Evolutionary conservation across 2,888 invertebrate genomes (phyloP).

Genomic region (Caenorhabditis zanzibari): DNA sequence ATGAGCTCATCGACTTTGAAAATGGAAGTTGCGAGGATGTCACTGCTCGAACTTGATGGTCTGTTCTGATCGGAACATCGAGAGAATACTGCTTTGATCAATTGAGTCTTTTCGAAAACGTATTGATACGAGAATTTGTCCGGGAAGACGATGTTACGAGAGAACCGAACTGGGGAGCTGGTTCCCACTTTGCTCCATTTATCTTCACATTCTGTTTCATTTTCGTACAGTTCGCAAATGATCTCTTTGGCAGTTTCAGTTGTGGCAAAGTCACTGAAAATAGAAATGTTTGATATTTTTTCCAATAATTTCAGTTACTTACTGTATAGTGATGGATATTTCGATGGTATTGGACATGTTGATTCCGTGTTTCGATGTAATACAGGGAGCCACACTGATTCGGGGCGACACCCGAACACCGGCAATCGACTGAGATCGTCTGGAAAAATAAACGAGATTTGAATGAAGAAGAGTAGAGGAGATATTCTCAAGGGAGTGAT

Average conservation of each 20-base stretch:
- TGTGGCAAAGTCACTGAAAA: slow-evolving; percentile 59
- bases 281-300: background rate
- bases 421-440: slow-evolving; percentile 68
- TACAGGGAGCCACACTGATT: slow-evolving; percentile 54
- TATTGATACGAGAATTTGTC: slow-evolving; percentile 72
- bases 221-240: slow-evolving; percentile 66
- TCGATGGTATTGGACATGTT: slow-evolving; percentile 66
- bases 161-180: slow-evolving; percentile 56
- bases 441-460: slow-evolving; percentile 52
- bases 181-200: slow-evolving; percentile 65
- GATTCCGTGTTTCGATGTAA: slow-evolving; percentile 39
- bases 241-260: slow-evolving; percentile 62
- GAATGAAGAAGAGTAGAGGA: background rate
- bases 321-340: slow-evolving; percentile 64
- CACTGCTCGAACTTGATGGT: slow-evolving; percentile 46
- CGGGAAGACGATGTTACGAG: slow-evolving; percentile 67
- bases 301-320: slow-evolving; percentile 8
- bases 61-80: slow-evolving; percentile 59
- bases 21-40: slow-evolving; percentile 62
- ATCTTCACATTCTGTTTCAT: slow-evolving; percentile 69
- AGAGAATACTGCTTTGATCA: slow-evolving; percentile 75
- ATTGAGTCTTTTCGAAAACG: slow-evolving; percentile 73
- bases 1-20: slow-evolving; percentile 76
- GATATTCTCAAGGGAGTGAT: slow-evolving; percentile 47
- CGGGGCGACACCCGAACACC: slow-evolving; percentile 67